These are phyloP conservation scores for Saturnia pavonia DNA, from an alignment of 2,888 invertebrate species.

Conservation along the genomic window DNA sequence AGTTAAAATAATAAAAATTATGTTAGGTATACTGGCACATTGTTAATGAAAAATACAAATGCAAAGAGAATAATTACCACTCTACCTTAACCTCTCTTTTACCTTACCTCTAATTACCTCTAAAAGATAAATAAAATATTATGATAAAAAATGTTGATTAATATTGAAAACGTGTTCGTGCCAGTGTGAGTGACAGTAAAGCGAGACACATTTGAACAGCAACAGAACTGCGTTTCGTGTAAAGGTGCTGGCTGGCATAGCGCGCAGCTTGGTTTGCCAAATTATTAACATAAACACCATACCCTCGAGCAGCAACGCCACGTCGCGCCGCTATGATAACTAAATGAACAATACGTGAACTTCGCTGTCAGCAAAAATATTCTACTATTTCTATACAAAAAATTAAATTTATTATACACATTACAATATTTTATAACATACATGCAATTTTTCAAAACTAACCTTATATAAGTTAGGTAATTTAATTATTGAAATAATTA, in stretches of 20 bases:
- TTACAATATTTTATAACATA: no score
- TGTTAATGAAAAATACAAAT: no score
- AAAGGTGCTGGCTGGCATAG: slow-evolving; percentile 41
- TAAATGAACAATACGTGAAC: background rate
- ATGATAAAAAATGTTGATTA: background rate
- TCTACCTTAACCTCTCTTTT: no score
- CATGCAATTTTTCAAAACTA: no score
- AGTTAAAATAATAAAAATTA: no score
- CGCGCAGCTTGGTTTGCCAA: slow-evolving; percentile 51
- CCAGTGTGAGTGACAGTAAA: slow-evolving; percentile 31
- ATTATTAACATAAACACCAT: slow-evolving; percentile 62
- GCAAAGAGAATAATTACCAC: no score
- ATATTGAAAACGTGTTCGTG: background rate
- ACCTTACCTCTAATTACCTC: no score
- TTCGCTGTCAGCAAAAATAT: background rate
- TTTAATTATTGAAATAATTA: no score
- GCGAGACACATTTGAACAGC: slow-evolving; percentile 29
- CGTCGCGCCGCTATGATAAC: background rate
- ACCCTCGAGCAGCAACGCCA: background rate
- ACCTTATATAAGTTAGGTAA: no score
- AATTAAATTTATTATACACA: no score
- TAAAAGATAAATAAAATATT: background rate
- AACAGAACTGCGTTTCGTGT: slow-evolving; percentile 9
- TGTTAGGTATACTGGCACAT: no score
- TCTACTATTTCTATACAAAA: background rate